Conservation (phyloP, 2,113 vertebrate genomes). For the Ceuthmochares aereus region DNA sequence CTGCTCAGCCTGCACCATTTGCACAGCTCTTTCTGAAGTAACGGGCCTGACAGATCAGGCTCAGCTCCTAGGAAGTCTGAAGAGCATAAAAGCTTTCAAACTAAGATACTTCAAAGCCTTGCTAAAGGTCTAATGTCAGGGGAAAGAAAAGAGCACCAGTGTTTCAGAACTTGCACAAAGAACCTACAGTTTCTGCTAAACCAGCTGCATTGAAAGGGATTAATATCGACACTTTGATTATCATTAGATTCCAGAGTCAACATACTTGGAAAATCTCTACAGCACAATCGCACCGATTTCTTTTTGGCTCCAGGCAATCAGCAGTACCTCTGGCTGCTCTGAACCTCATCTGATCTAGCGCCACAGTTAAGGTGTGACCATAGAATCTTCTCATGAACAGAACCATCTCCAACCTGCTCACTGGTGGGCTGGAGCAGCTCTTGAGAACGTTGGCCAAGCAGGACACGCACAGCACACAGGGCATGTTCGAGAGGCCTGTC, state of each 20-base stretch:
- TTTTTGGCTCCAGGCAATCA: neutral
- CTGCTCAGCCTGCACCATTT: neutral
- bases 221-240: neutral
- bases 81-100: neutral
- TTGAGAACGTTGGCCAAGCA: neutral
- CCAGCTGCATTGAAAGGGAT: neutral
- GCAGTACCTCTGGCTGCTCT: neutral
- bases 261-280: neutral
- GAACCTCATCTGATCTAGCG: neutral
- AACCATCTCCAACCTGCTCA: neutral
- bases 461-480: neutral
- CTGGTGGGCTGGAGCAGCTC: neutral
- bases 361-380: neutral
- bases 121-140: neutral
- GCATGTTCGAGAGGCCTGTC: neutral
- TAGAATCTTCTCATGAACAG: neutral
- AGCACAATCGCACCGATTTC: neutral
- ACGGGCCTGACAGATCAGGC: neutral
- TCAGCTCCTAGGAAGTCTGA: neutral
- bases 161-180: neutral
- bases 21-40: neutral
- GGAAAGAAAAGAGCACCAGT: neutral
- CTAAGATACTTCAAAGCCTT: neutral
- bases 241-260: neutral
- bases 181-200: neutral